Base-by-base conservation (phyloP, 2,797 vertebrate genomes). In the Silurus lanzhouensis region DNA sequence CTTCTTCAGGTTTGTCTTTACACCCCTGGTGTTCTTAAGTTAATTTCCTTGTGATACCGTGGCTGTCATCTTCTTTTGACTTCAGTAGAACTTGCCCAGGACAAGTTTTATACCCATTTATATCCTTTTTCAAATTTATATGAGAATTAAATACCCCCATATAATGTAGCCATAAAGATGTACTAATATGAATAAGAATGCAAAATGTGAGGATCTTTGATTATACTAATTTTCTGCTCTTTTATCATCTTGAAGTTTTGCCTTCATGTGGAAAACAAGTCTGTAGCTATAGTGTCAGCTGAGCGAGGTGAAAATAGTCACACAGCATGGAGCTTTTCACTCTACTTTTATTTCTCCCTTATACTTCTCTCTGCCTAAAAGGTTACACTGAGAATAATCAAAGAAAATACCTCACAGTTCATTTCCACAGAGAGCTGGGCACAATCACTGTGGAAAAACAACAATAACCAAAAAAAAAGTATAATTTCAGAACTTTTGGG, bases 301-400 rank as follows among this genome's bases (percentile, higher is more conserved):
- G 74, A 44, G 19, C 6, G 9, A 72, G 84, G 78, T 83, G 78
- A 87, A 89, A 87, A 85, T 52, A 71, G 72, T 81, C 82, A 64
- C 87, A 61, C 89, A 83, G 78, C 82, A 25, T 82, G 84, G 80
- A 81, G 71, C 81, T 85, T 83, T 61, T 67, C 75, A 83, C 27
- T 70, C n/a, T 85, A 57, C 81, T 81, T 83, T 75, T 60, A 84
- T 55, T 67, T 27, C 83, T 70, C 61, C 15, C 81, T 81, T 44
- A 78, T 75, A 84, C 70, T 85, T 44, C 52, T 83, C 60, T 84
- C 66, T 87, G 66, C 82, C 66, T 84, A 84, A 87, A 88, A 87
- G 74, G 78, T 79, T 80, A 76, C 55, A 80, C n/a, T 81, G 22
- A 57, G 64, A 80, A 83, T 66, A 76, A 83, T 78, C 64, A 88